Evolutionary conservation across 2,113 vertebrate genomes (phyloP), one percentile per base, ranked within the genome.

Genomic region (Myiozetetes cayanensis): DNA sequence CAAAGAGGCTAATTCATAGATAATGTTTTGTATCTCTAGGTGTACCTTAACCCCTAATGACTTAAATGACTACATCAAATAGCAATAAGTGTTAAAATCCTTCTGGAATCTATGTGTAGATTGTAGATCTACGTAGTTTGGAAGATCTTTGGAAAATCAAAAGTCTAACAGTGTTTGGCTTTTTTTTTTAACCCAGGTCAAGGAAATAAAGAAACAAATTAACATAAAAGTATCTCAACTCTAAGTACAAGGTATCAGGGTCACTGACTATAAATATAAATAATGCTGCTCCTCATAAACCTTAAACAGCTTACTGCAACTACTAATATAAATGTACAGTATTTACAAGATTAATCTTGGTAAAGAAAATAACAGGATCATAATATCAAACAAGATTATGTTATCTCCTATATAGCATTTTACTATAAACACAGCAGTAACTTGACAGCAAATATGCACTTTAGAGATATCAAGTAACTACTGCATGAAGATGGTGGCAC

Each of bases 321-420:
- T 66, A 68, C 79, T 91, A 86, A 92, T 92, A 73, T 30, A 96
- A 76, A 75, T 76, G 89, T 46, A 83, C 33, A 80, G 85, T 78
- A 92, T 93, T 95, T 95, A 90, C 72, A 96, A 86, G 76, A 84
- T 92, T 93, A 83, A 90, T 83, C 68, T 92, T 88, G 93, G 50
- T 30, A 81, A 89, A 90, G 85, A 90, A 86, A 96, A 85, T 86
- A 71, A 93, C 41, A 67, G 93, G 80, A 89, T 86, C 79, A 44
- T 78, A 87, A 77, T 74, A 80, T 85, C 53, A 94, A 93, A 90
- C 18, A 84, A 88, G 85, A 92, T 76, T 83, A 94, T 68, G 61
- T 35, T 92, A 55, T 77, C 59, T 93, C 81, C 74, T 70, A 70
- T 58, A 78, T 59, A 92, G 47, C 75, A 90, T 52, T 87, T 88